Conservation (phyloP, 2,888 invertebrate species). For the Thecophora atra region DNA sequence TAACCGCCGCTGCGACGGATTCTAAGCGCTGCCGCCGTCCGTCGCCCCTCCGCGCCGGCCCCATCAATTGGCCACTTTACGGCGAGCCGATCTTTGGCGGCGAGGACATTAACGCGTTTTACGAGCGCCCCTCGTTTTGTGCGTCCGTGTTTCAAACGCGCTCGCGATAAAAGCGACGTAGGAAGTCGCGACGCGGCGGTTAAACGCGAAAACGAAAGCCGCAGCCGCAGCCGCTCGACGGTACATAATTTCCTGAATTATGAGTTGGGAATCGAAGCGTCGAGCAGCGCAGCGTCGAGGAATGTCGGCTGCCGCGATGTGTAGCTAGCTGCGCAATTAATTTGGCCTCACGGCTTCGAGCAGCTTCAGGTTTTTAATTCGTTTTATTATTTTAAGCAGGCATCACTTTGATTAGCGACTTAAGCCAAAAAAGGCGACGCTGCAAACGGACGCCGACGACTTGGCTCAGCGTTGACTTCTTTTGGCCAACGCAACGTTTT, state of each 20-base stretch:
- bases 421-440: conserved; percentile 22
- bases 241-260: conserved; percentile 20
- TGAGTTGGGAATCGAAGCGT: conserved; percentile 10
- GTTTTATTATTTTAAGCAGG: conserved; percentile 32
- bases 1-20: conserved; percentile 19
- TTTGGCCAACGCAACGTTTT: neutral
- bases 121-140: conserved; percentile 29
- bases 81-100: conserved; percentile 26
- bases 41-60: neutral
- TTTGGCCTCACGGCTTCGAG: conserved; percentile 16
- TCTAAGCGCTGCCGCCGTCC: too few relatives aligned
- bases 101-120: conserved; percentile 28
- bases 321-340: conserved; percentile 10
- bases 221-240: too few relatives aligned
- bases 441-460: neutral
- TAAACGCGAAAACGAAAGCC: too few relatives aligned
- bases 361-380: conserved; percentile 20
- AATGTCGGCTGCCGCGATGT: neutral
- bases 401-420: conserved; percentile 33
- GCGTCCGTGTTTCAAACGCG: conserved; percentile 22
- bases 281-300: neutral
- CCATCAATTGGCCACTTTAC: conserved; percentile 29
- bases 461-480: neutral
- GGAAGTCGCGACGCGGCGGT: neutral
- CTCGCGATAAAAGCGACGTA: neutral